Percentiles rank a stretch among this genome's conserved stretches.
phyloP scores from a whole-genome alignment of 2,797 vertebrate species.

The Leptoclinus maculatus region DNA sequence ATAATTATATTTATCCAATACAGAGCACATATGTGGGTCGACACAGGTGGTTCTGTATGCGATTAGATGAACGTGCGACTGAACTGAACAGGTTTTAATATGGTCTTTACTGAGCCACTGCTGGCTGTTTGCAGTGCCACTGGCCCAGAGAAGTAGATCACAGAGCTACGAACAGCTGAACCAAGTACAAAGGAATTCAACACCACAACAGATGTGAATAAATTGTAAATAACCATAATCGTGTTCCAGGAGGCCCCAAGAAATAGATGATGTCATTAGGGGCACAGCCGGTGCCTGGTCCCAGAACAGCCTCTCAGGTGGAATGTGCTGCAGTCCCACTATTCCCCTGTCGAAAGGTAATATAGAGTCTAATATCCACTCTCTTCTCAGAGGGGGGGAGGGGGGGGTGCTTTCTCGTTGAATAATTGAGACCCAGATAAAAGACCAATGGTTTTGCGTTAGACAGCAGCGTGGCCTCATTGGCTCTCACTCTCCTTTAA shows the following conservation, averaged over 20 bases:
- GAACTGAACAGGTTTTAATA: conserved; percentile 40
- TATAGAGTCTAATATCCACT: conserved; percentile 82
- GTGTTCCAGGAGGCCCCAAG: conserved; percentile 77
- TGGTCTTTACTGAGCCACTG: conserved; percentile 38
- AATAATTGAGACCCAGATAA: conserved; percentile 85
- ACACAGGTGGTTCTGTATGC: conserved; percentile 40
- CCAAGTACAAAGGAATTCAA: conserved; percentile 71
- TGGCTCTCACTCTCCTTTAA: conserved; percentile 61
- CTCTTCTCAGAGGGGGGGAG: conserved; percentile 69
- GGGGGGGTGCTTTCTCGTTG: conserved; percentile 71
- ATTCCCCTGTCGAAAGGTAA: conserved; percentile 81
- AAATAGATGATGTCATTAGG: conserved; percentile 85
- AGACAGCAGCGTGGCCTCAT: conserved; percentile 71
- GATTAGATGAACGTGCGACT: conserved; percentile 48
- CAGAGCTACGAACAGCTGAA: conserved; percentile 62
- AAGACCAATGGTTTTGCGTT: conserved; percentile 79
- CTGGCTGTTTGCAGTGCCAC: conserved; percentile 46
- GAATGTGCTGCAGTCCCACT: conserved; percentile 68
- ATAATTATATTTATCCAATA: conserved; percentile 35
- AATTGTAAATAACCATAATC: conserved; percentile 83
- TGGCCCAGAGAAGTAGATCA: conserved; percentile 64
- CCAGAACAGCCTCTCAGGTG: conserved; percentile 81
- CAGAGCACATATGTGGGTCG: conserved; percentile 21
- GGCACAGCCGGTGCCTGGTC: conserved; percentile 76
- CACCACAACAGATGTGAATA: conserved; percentile 81